A percentile compares a stretch with the other conserved stretches of the same genome.
Evolutionary conservation across 2,797 vertebrate genomes (phyloP).

Genomic region (Cottoperca gobio): DNA sequence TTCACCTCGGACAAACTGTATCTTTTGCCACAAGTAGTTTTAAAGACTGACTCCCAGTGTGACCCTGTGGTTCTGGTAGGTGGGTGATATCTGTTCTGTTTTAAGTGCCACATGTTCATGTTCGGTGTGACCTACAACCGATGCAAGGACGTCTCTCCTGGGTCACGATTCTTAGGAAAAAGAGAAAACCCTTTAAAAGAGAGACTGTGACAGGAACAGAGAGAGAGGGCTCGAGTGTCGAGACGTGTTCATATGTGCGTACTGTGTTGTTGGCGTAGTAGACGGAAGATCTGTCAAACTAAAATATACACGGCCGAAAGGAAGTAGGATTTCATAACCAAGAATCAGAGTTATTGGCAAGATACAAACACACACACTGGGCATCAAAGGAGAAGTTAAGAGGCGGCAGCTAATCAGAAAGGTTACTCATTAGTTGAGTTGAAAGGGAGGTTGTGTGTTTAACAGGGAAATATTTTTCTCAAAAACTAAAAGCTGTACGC

Average conservation of each 20-base stretch:
- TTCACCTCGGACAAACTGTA: slow-evolving; percentile 41
- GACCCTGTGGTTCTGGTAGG: slow-evolving; percentile 16
- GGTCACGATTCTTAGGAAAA: slow-evolving; percentile 17
- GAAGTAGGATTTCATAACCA: slow-evolving; percentile 16
- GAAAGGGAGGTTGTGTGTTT: slow-evolving; percentile 19
- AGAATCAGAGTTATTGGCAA: slow-evolving; percentile 12
- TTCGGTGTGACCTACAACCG: slow-evolving; percentile 37
- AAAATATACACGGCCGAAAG: slow-evolving; percentile 1
- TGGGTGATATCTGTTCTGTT: slow-evolving; percentile 12
- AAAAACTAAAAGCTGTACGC: too few species aligned
- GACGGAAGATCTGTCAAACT: slow-evolving; percentile 26
- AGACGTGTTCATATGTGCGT: slow-evolving; percentile 3
- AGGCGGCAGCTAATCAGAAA: slow-evolving; percentile 13
- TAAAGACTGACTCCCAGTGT: slow-evolving; percentile 16
- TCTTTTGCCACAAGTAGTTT: slow-evolving; percentile 30
- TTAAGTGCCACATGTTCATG: slow-evolving; percentile 14
- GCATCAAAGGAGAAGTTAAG: neutral
- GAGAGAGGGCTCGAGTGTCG: neutral
- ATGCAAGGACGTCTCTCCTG: slow-evolving; percentile 22
- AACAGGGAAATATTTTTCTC: slow-evolving; percentile 34
- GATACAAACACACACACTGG: neutral
- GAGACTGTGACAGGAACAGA: slow-evolving; percentile 20
- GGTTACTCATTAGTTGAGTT: slow-evolving; percentile 26
- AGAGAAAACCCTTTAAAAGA: slow-evolving; percentile 34
- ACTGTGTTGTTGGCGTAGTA: slow-evolving; percentile 16